Evolutionary conservation across 2,888 invertebrate genomes (phyloP).

Genomic region (Alloscopus bannaensis): DNA sequence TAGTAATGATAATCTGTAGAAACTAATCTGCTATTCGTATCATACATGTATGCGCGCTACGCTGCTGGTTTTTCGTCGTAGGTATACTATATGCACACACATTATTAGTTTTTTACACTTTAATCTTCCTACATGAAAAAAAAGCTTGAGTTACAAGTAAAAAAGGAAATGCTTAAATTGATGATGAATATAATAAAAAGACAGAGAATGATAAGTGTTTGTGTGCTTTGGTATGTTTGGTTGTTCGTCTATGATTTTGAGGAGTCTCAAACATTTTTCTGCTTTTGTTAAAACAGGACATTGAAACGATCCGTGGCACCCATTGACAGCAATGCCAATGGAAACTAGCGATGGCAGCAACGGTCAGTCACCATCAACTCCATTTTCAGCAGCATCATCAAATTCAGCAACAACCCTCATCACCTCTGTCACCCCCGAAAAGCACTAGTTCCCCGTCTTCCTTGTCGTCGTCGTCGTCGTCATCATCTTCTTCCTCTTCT

Average conservation of each 20-base stretch:
- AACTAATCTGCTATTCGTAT: too few relatives aligned
- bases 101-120: too few relatives aligned
- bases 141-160: slow-evolving; percentile 15
- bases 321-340: slow-evolving; percentile 58
- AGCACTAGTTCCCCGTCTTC: slow-evolving; percentile 47
- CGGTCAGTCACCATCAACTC: slow-evolving; percentile 76
- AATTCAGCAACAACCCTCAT: slow-evolving; percentile 60
- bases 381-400: slow-evolving; percentile 72
- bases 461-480: slow-evolving; percentile 28
- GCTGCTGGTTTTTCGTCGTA: not conserved
- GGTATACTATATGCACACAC: slow-evolving; percentile 1
- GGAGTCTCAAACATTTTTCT: slow-evolving; percentile 29
- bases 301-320: slow-evolving; percentile 26
- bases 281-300: slow-evolving; percentile 44
- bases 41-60: slow-evolving; percentile 5
- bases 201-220: slow-evolving; percentile 22
- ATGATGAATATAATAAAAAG: slow-evolving; percentile 39
- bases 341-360: slow-evolving; percentile 79
- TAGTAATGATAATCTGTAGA: too few relatives aligned
- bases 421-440: slow-evolving; percentile 62
- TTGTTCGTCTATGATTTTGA: slow-evolving; percentile 9
- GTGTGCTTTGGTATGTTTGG: slow-evolving; percentile 1
- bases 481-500: slow-evolving; percentile 43
- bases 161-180: slow-evolving; percentile 51
- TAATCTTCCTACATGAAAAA: not conserved